phyloP scores from a whole-genome alignment of 2,113 vertebrate species.

The Thinocorus orbignyianus region DNA sequence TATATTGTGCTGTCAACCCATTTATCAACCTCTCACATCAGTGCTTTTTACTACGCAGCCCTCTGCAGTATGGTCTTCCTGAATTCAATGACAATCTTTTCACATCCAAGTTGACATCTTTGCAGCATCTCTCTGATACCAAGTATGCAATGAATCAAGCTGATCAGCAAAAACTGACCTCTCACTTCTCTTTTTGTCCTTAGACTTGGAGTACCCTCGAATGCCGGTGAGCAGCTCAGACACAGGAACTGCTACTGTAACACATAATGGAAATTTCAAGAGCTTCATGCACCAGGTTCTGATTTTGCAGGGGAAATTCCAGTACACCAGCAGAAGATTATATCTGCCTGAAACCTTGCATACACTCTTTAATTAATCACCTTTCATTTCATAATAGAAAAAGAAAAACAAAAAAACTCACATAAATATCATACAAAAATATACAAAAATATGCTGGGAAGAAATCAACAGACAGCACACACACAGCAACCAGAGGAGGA shows the following conservation, averaged over 20 bases:
- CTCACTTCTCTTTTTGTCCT: neutral
- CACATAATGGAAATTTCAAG: neutral
- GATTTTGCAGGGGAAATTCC: neutral
- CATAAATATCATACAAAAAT: neutral
- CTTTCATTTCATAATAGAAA: neutral
- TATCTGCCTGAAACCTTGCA: neutral
- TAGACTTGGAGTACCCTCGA: neutral
- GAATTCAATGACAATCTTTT: neutral
- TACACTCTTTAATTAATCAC: neutral
- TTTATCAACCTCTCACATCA: neutral
- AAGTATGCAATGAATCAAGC: neutral
- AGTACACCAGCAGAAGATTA: neutral
- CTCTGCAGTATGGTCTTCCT: neutral
- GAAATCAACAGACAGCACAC: neutral
- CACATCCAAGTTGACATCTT: neutral
- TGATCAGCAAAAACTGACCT: neutral
- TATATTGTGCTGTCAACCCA: neutral
- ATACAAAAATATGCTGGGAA: neutral
- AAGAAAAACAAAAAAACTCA: neutral
- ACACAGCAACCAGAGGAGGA: neutral
- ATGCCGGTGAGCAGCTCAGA: neutral
- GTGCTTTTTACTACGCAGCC: neutral
- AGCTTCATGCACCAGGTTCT: neutral
- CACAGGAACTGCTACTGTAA: neutral
- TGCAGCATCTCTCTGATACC: neutral